Conservation (phyloP, 2,113 vertebrate genomes). For the Zosterops japonicus region DNA sequence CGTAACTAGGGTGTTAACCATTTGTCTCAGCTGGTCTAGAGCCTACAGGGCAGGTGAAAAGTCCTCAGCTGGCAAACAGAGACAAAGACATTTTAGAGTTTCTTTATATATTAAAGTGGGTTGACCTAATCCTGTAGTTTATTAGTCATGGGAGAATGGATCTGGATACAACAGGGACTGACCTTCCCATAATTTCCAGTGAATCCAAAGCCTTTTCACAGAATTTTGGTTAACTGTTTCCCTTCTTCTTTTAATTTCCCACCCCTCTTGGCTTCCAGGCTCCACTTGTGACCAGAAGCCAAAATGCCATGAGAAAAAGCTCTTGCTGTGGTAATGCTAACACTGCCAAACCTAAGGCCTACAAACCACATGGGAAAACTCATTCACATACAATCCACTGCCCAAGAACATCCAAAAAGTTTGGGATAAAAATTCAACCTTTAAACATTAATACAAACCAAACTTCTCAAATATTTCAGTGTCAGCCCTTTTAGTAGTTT, state of each 20-base stretch:
- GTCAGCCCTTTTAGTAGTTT: slow-evolving; percentile 29
- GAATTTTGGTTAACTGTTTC: slow-evolving; percentile 72
- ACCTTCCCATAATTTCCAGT: slow-evolving; percentile 65
- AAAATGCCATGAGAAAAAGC: slow-evolving; percentile 74
- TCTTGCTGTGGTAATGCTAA: slow-evolving; percentile 70
- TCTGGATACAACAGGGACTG: slow-evolving; percentile 59
- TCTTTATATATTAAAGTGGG: neutral
- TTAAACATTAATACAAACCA: slow-evolving; percentile 36
- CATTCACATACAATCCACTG: slow-evolving; percentile 58
- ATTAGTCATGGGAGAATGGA: slow-evolving; percentile 50
- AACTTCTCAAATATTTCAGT: slow-evolving; percentile 47
- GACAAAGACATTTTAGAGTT: neutral
- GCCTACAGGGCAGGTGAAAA: neutral
- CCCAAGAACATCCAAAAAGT: slow-evolving; percentile 59
- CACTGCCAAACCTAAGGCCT: slow-evolving; percentile 63
- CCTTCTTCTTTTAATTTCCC: slow-evolving; percentile 69
- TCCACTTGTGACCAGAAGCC: slow-evolving; percentile 68
- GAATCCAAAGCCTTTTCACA: slow-evolving; percentile 63
- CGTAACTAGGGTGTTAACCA: neutral
- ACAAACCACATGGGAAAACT: slow-evolving; percentile 64
- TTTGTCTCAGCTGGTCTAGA: neutral
- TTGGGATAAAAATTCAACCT: slow-evolving; percentile 63
- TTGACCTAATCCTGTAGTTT: slow-evolving; percentile 15
- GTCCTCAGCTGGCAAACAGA: neutral
- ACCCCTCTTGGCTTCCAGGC: slow-evolving; percentile 70